phyloP scores from a whole-genome alignment of 2,888 invertebrate species.

The Zaprionus lineosus region DNA sequence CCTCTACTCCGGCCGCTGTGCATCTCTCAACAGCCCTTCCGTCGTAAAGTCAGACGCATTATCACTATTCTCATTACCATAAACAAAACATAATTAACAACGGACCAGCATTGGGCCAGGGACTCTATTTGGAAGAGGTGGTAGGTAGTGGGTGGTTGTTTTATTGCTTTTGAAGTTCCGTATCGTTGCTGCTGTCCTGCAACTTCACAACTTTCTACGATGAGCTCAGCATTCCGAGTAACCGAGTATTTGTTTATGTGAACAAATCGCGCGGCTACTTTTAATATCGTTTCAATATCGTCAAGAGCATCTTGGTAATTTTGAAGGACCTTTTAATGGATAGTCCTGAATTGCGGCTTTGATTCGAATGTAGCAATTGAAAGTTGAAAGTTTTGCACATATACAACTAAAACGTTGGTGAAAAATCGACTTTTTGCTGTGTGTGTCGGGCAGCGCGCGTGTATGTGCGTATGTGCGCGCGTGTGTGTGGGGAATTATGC shows the following conservation, averaged over 20 bases:
- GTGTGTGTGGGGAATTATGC: constrained; percentile 69
- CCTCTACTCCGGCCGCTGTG: constrained; percentile 24
- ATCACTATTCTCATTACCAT: constrained; percentile 36
- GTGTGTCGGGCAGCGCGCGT: constrained; percentile 13
- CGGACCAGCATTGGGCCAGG: constrained; percentile 4
- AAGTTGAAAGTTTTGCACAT: constrained; percentile 67
- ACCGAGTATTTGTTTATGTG: constrained; percentile 10
- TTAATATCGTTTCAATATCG: constrained; percentile 15
- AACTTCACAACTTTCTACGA: constrained; percentile 50
- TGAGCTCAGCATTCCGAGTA: constrained; percentile 72
- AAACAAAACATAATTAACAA: constrained; percentile 48
- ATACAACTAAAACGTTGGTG: constrained; percentile 71
- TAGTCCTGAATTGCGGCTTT: constrained; percentile 25
- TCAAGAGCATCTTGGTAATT: constrained; percentile 25
- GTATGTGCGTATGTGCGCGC: not conserved
- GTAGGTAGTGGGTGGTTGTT: not conserved
- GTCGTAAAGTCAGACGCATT: constrained; percentile 40
- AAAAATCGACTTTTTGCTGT: constrained; percentile 75
- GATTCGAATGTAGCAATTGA: constrained; percentile 55
- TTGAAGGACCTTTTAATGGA: constrained; percentile 13
- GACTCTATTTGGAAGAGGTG: not conserved
- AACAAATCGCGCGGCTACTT: constrained; percentile 9
- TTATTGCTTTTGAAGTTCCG: constrained; percentile 19
- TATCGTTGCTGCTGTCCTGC: constrained; percentile 16
- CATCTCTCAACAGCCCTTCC: constrained; percentile 58